These are phyloP conservation scores for Molorchus minor DNA, from an alignment of 2,888 invertebrate genomes.

Conservation along the genomic window DNA sequence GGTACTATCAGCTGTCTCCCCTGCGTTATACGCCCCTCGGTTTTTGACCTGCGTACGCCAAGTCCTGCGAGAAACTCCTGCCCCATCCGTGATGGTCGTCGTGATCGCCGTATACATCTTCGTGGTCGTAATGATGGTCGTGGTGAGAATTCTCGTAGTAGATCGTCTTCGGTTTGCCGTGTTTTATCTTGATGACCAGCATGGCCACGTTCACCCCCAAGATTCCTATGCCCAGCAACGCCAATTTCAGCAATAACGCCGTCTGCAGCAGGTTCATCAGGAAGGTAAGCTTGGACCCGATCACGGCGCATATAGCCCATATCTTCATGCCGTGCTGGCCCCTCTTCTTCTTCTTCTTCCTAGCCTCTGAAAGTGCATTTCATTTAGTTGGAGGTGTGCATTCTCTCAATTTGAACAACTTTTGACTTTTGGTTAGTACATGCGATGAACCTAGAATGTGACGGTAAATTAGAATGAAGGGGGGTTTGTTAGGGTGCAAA, in stretches of 20 bases:
- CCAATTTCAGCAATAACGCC: constrained; percentile 80
- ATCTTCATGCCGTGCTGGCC: constrained; percentile 75
- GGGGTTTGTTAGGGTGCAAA: background rate
- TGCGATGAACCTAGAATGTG: constrained; percentile 33
- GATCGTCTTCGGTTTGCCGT: constrained; percentile 75
- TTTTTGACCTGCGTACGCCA: constrained; percentile 55
- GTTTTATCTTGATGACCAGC: constrained; percentile 79
- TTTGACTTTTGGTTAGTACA: constrained; percentile 35
- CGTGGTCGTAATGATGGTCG: constrained; percentile 77
- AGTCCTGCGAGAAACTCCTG: constrained; percentile 51
- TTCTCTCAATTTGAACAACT: background rate
- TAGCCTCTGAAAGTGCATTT: constrained; percentile 47
- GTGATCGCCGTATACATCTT: constrained; percentile 66
- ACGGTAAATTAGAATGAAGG: background rate
- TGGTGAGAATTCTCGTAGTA: constrained; percentile 86
- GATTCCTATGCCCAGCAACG: constrained; percentile 75
- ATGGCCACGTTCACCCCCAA: constrained; percentile 75
- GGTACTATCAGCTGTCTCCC: too few relatives aligned
- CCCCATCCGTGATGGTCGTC: constrained; percentile 47
- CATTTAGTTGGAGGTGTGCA: constrained; percentile 22
- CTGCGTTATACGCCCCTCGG: too few relatives aligned
- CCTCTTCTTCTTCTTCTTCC: constrained; percentile 72
- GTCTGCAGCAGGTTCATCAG: constrained; percentile 76
- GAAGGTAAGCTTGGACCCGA: constrained; percentile 77
- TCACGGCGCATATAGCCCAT: constrained; percentile 71